phyloP scores from a whole-genome alignment of 2,888 invertebrate species.

The Agonopterix heracliana region DNA sequence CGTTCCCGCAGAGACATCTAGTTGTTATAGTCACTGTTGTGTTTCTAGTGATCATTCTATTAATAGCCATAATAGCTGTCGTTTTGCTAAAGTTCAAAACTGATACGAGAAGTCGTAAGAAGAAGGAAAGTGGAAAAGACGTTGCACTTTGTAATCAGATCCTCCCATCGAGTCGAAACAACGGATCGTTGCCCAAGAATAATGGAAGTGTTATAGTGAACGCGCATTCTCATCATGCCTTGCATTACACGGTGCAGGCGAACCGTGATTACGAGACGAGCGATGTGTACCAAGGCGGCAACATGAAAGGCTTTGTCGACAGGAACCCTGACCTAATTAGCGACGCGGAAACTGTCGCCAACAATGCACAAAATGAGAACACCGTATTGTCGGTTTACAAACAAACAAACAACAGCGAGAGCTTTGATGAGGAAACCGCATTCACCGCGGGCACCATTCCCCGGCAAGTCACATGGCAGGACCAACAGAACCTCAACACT shows the following conservation, averaged over 20 bases:
- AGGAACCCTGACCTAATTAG: constrained; percentile 88
- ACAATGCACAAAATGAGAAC: constrained; percentile 67
- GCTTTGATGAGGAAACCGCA: constrained; percentile 63
- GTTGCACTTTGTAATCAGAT: constrained; percentile 78
- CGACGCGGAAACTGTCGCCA: constrained; percentile 80
- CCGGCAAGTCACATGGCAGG: constrained; percentile 75
- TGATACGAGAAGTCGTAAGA: constrained; percentile 64
- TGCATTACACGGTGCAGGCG: constrained; percentile 68
- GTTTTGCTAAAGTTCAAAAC: constrained; percentile 76
- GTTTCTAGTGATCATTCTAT: constrained; percentile 78
- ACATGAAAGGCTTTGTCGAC: constrained; percentile 75
- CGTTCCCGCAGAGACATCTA: constrained; percentile 82
- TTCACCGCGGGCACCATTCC: constrained; percentile 58
- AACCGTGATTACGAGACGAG: constrained; percentile 76
- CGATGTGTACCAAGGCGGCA: constrained; percentile 66
- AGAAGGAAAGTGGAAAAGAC: constrained; percentile 78
- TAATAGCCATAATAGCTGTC: constrained; percentile 80
- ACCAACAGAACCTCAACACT: constrained; percentile 56
- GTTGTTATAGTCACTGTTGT: constrained; percentile 81
- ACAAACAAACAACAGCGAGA: constrained; percentile 50
- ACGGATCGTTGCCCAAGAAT: constrained; percentile 72
- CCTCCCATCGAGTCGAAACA: constrained; percentile 54
- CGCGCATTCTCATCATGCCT: constrained; percentile 76
- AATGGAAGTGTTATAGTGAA: constrained; percentile 73
- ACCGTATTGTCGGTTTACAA: constrained; percentile 64